These are phyloP conservation scores for Colostygia pectinataria DNA, from an alignment of 2,888 invertebrate genomes.

Conservation along the genomic window DNA sequence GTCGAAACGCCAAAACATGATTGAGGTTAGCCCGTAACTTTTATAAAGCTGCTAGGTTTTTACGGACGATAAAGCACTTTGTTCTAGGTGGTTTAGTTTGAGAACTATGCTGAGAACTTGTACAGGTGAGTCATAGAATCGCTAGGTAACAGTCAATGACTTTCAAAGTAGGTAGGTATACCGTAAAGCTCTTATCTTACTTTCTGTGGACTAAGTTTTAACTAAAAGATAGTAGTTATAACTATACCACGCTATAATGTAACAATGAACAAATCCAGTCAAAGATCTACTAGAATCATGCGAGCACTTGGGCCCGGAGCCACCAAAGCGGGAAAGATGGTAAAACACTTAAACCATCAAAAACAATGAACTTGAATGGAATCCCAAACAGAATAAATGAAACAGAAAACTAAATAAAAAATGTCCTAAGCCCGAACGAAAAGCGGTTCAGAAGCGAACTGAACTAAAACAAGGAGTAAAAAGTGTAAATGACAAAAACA, in stretches of 20 bases:
- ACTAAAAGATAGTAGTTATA: too few relatives aligned
- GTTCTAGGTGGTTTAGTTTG: neutral
- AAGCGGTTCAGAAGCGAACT: constrained; percentile 52
- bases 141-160: constrained; percentile 1
- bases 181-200: too few relatives aligned
- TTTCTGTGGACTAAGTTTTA: too few relatives aligned
- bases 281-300: too few relatives aligned
- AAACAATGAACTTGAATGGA: constrained; percentile 42
- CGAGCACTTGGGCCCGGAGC: too few relatives aligned
- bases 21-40: constrained; percentile 24
- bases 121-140: neutral
- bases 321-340: too few relatives aligned
- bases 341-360: constrained; percentile 27
- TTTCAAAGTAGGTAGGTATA: neutral
- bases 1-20: constrained; percentile 31
- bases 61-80: constrained; percentile 4
- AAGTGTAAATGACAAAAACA: constrained; percentile 49
- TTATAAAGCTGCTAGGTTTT: constrained; percentile 15
- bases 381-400: constrained; percentile 46
- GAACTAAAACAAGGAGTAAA: constrained; percentile 42
- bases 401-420: constrained; percentile 39
- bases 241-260: too few relatives aligned
- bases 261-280: too few relatives aligned
- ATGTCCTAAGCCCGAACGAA: constrained; percentile 48
- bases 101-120: neutral